phyloP scores from a whole-genome alignment of 30 jellyfish, hydroid and myxozoan species.

The Sanderia malayensis region DNA sequence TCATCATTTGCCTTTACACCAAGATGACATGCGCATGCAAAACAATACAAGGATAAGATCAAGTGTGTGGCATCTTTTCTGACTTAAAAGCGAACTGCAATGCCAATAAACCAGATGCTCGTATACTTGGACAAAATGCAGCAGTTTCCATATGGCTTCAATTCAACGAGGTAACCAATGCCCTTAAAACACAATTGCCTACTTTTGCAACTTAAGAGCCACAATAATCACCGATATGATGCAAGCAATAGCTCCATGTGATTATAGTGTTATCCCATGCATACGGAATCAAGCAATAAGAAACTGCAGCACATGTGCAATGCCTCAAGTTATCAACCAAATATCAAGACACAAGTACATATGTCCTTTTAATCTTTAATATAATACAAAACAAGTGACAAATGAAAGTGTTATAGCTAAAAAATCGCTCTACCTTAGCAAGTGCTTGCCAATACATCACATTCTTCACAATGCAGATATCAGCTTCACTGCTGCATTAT shows the following conservation, averaged over 20 bases:
- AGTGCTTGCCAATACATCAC: too few relatives aligned
- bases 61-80: constrained; percentile 34
- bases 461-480: neutral
- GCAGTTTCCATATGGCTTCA: constrained; percentile 19
- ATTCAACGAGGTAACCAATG: neutral
- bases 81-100: constrained; percentile 34
- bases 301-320: constrained; percentile 37
- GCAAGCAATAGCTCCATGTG: too few relatives aligned
- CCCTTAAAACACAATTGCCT: neutral
- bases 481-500: neutral
- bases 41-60: too few relatives aligned
- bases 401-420: neutral
- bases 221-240: too few relatives aligned
- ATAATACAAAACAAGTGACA: neutral
- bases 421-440: neutral
- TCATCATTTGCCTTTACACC: too few relatives aligned
- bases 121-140: constrained; percentile 62
- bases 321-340: constrained; percentile 60
- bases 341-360: constrained; percentile 16
- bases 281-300: too few relatives aligned
- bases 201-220: too few relatives aligned
- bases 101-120: constrained; percentile 45
- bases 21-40: too few relatives aligned
- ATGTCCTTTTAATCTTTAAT: neutral
- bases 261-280: too few relatives aligned